Conservation (phyloP, 2,888 invertebrate species). For the Epiblema foenella region DNA sequence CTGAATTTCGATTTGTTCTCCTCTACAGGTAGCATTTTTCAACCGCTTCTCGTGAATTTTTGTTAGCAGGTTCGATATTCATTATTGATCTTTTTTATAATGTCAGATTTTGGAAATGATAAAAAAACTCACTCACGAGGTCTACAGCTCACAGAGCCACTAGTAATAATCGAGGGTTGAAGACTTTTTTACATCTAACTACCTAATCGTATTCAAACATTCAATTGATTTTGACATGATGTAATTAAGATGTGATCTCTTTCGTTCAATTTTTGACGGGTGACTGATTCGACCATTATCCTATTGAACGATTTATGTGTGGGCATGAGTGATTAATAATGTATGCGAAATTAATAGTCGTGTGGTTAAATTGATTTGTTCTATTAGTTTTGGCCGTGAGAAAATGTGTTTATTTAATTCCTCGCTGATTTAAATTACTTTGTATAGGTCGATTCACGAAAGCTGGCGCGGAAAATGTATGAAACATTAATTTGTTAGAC, state of each 20-base stretch:
- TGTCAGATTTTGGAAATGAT: too few species aligned
- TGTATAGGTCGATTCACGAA: too few species aligned
- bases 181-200: constrained; percentile 60
- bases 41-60: too few species aligned
- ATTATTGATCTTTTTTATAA: too few species aligned
- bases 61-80: too few species aligned
- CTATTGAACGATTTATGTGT: constrained; percentile 43
- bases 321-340: constrained; percentile 26
- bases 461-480: too few species aligned
- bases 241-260: constrained; percentile 68
- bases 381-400: constrained; percentile 13
- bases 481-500: too few species aligned
- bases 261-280: constrained; percentile 70
- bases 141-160: too few species aligned
- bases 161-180: constrained; percentile 7
- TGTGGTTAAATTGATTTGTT: constrained; percentile 11
- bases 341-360: constrained; percentile 23
- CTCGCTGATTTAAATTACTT: too few species aligned
- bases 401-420: neutral
- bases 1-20: too few species aligned
- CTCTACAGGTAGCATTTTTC: too few species aligned
- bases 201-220: constrained; percentile 75
- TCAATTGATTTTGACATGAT: constrained; percentile 77
- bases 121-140: too few species aligned
- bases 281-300: constrained; percentile 58